A percentile compares a stretch with the other conserved stretches of the same genome.
Conservation (phyloP, 2,888 invertebrate genomes). For the Argyresthia albistria region DNA sequence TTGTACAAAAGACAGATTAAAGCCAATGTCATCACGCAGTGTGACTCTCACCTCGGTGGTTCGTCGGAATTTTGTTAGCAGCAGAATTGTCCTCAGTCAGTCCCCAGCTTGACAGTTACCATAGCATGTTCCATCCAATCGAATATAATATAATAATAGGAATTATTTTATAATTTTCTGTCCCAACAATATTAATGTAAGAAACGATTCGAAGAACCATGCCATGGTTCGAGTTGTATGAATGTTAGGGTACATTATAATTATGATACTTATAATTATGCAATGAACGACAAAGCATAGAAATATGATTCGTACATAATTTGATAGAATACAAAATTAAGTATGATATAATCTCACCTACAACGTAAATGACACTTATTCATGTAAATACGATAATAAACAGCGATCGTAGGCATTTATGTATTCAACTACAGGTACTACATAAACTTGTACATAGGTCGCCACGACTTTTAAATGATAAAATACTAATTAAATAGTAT, state of each 20-base stretch:
- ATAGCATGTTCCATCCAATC: background rate
- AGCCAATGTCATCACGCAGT: constrained; percentile 10
- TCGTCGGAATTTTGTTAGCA: constrained; percentile 3
- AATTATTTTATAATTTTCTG: background rate
- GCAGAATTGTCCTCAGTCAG: constrained; percentile 4
- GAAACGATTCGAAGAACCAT: background rate
- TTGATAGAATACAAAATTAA: background rate
- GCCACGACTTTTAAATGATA: constrained; percentile 3
- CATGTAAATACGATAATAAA: background rate
- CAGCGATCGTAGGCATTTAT: too few species aligned
- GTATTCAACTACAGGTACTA: background rate
- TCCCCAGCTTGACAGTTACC: background rate
- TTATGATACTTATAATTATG: constrained; percentile 8
- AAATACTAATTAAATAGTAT: too few species aligned
- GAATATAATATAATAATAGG: too few species aligned
- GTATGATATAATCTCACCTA: too few species aligned
- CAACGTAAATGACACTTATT: background rate
- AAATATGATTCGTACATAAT: constrained; percentile 3
- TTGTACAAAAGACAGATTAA: background rate
- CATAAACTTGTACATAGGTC: background rate
- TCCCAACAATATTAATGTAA: too few species aligned
- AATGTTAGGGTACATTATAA: background rate
- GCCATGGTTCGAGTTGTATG: background rate
- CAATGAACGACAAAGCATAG: constrained; percentile 39
- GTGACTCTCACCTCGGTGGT: constrained; percentile 9